Conservation (phyloP, 1,140 invertebrate species). For the Drosophila punjabiensis region DNA sequence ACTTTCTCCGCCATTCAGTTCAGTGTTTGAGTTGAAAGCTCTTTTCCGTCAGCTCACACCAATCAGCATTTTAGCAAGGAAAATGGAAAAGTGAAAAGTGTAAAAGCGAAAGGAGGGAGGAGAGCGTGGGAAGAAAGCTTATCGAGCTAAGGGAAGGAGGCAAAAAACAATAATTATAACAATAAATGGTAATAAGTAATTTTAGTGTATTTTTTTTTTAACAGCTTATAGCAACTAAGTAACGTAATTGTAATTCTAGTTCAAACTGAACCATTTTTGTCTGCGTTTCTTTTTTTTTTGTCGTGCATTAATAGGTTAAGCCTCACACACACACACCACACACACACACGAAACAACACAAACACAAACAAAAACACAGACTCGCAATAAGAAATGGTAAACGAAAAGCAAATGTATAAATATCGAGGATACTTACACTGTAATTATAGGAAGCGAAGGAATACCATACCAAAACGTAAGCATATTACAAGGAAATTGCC, state of each 20-base stretch:
- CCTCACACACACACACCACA: slow-evolving; percentile 17
- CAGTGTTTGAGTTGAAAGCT: not conserved
- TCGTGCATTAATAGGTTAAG: slow-evolving; percentile 42
- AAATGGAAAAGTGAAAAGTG: slow-evolving; percentile 13
- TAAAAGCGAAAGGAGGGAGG: slow-evolving; percentile 13
- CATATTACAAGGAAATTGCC: slow-evolving; percentile 76
- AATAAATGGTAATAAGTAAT: slow-evolving; percentile 75
- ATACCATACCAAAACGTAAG: slow-evolving; percentile 57
- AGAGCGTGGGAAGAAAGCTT: not conserved
- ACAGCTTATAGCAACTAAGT: slow-evolving; percentile 76
- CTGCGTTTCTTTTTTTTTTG: slow-evolving; percentile 48
- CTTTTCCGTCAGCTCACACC: slow-evolving; percentile 26
- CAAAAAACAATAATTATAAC: slow-evolving; percentile 74
- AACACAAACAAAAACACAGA: slow-evolving; percentile 11
- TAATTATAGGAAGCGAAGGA: slow-evolving; percentile 40
- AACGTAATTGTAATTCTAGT: slow-evolving; percentile 59
- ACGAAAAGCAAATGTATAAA: slow-evolving; percentile 54
- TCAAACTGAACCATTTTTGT: slow-evolving; percentile 51
- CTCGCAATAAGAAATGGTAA: slow-evolving; percentile 44
- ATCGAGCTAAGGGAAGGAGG: slow-evolving; percentile 27
- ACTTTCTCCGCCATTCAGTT: slow-evolving; percentile 19
- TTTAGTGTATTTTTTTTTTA: slow-evolving; percentile 77
- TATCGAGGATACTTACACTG: slow-evolving; percentile 47
- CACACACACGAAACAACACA: slow-evolving; percentile 11
- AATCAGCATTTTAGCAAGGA: slow-evolving; percentile 67